These are phyloP conservation scores for Philonicus albiceps DNA, from an alignment of 2,888 invertebrate genomes.

Conservation along the genomic window DNA sequence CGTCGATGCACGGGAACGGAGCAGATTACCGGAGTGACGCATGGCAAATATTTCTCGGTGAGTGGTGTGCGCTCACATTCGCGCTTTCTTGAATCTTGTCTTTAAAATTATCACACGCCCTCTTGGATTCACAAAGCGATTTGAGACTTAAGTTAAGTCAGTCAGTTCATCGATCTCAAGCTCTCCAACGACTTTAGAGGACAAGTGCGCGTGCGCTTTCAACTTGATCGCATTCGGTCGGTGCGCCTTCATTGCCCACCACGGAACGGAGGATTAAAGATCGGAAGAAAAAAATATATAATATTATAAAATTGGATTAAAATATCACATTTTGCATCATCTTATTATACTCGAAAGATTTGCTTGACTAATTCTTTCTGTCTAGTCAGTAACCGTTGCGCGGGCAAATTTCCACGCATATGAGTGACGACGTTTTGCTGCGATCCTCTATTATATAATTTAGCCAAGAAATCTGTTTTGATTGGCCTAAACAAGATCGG, in stretches of 20 bases:
- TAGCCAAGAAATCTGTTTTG: conserved; percentile 17
- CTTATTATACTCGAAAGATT: neutral
- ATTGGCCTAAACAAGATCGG: conserved; percentile 30
- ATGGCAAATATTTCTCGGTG: neutral
- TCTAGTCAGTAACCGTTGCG: neutral
- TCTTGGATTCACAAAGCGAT: conserved; percentile 9
- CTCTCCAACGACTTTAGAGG: conserved; percentile 56
- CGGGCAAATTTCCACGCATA: neutral
- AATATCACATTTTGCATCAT: neutral
- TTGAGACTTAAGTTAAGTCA: neutral
- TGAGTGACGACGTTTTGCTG: neutral
- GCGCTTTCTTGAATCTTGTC: conserved; percentile 1
- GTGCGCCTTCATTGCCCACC: neutral
- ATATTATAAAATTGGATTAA: neutral
- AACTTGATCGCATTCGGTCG: conserved; percentile 12
- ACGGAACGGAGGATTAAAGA: neutral
- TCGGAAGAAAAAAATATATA: neutral
- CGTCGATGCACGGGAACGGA: neutral
- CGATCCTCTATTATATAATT: conserved; percentile 34
- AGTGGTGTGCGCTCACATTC: neutral
- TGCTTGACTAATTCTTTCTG: neutral
- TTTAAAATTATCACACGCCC: conserved; percentile 28
- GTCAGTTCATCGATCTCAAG: conserved; percentile 62
- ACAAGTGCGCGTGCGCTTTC: conserved; percentile 36
- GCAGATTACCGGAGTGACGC: conserved; percentile 23